These are phyloP conservation scores for Polietes domitor DNA, from an alignment of 2,888 invertebrate species.

Conservation along the genomic window DNA sequence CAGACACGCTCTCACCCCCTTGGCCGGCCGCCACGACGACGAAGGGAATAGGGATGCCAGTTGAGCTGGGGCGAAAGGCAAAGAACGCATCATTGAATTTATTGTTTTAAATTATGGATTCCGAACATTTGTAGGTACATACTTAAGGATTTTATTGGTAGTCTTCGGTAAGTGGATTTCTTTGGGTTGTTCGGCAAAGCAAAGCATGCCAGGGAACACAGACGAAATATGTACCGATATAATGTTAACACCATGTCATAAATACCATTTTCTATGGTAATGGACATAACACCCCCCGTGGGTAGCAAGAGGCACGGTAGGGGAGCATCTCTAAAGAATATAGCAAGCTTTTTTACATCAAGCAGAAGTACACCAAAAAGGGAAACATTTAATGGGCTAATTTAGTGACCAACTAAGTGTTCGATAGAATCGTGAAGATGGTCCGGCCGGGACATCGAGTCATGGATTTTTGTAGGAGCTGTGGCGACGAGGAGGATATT, in stretches of 20 bases:
- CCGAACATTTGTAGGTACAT: background rate
- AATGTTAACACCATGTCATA: slow-evolving; percentile 43
- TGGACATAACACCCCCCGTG: background rate
- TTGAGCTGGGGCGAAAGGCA: background rate
- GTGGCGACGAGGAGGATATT: no score
- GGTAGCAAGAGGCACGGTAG: no score
- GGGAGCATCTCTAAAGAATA: no score
- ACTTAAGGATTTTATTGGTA: background rate
- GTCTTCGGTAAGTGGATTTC: slow-evolving; percentile 1
- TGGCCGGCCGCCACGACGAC: background rate
- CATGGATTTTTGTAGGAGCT: no score
- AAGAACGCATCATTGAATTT: slow-evolving; percentile 31
- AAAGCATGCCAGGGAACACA: background rate
- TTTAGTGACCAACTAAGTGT: no score
- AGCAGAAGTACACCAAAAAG: no score
- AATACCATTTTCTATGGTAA: slow-evolving; percentile 2
- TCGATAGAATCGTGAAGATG: no score
- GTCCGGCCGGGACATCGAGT: no score
- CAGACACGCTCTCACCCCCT: background rate
- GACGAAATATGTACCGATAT: background rate
- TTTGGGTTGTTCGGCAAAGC: background rate
- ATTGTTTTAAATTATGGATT: slow-evolving; percentile 37
- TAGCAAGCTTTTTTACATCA: no score
- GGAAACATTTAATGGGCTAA: no score
- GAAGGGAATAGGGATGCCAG: no score